A percentile compares a stretch with the other conserved stretches of the same genome.
phyloP scores from a whole-genome alignment of 1,140 invertebrate species.

The Onthophagus taurus region DNA sequence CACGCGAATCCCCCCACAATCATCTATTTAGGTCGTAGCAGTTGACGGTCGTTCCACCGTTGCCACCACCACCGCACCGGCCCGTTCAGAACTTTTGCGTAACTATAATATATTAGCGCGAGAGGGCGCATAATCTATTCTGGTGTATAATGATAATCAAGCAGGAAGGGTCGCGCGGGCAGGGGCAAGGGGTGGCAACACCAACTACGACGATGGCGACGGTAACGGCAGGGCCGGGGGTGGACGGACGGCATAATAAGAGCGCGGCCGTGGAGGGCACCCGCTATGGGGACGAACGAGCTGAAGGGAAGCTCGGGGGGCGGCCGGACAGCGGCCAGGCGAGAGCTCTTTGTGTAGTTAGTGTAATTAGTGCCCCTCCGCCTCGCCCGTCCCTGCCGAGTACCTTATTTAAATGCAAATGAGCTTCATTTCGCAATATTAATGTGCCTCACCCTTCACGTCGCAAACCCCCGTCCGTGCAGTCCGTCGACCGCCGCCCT shows the following conservation, averaged over 20 bases:
- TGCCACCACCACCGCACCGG: too few species aligned
- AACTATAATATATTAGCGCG: conserved; percentile 3
- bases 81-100: conserved; percentile 8
- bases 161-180: too few species aligned
- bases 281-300: conserved; percentile 1
- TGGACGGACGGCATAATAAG: conserved; percentile 20
- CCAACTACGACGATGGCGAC: not conserved
- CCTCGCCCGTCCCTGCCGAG: conserved; percentile 39
- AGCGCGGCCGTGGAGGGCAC: conserved; percentile 16
- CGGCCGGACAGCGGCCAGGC: conserved; percentile 34
- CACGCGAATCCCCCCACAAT: too few species aligned
- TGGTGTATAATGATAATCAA: conserved; percentile 34
- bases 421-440: conserved; percentile 80
- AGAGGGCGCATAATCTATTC: conserved; percentile 30
- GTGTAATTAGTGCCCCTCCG: conserved; percentile 38
- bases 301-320: conserved; percentile 17
- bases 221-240: not conserved
- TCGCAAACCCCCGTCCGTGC: conserved; percentile 45
- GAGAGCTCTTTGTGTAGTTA: conserved; percentile 41
- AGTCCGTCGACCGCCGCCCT: conserved; percentile 28
- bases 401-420: conserved; percentile 81
- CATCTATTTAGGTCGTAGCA: too few species aligned
- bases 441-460: conserved; percentile 58
- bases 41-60: too few species aligned
- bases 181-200: too few species aligned